Base-by-base conservation (phyloP, 2,797 vertebrate genomes). In the Platyrinchus mystaceus region DNA sequence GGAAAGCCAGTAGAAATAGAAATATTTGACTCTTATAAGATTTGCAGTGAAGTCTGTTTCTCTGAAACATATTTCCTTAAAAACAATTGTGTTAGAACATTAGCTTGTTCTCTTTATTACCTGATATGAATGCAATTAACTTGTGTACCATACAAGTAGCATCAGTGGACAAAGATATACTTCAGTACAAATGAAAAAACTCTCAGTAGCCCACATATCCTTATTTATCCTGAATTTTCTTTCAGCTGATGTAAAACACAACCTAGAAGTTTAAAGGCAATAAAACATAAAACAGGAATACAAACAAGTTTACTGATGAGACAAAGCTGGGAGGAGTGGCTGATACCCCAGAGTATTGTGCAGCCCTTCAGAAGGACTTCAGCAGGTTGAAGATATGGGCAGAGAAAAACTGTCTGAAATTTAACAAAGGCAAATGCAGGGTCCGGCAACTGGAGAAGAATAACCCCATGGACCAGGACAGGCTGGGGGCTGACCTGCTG, bases 261-360 rank as follows among this genome's bases (percentile, higher is more conserved):
- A 9, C 8, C 18, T 44, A 37, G 26, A 85, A 26, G 10, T 78
- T 75, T 62, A 81, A 53, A 53, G n/a, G 6, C 14, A 87, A 43
- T 58, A 47, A 76, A 78, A 70, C 7, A 44, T 12, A 49, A 37
- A 69, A 15, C 4, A 84, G 30, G 15, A 70, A 60, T 68, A 44
- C 14, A 69, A 73, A 82, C 10, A 68, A 53, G 12, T 75, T 75
- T 27, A 53, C 22, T 43, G 34, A 36, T 23, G 22, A 41, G 18
- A 32, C 8, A 36, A 27, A 41, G 3, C 41, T 68, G 32, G 15
- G 26, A 74, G 18, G 14, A 60, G 34, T 4, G 15, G 34, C 12
- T 0, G 1, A 41, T 41, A 60, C 1, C 7, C 34, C 18, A 0
- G 1, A 23, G 5, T 4, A 8, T 55, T 41, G 6, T 41, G 22